Percentiles rank a stretch among this genome's conserved stretches.
These are phyloP conservation scores for Helobdella robusta DNA, from an alignment of 2,888 invertebrate species.

Conservation along the genomic window DNA sequence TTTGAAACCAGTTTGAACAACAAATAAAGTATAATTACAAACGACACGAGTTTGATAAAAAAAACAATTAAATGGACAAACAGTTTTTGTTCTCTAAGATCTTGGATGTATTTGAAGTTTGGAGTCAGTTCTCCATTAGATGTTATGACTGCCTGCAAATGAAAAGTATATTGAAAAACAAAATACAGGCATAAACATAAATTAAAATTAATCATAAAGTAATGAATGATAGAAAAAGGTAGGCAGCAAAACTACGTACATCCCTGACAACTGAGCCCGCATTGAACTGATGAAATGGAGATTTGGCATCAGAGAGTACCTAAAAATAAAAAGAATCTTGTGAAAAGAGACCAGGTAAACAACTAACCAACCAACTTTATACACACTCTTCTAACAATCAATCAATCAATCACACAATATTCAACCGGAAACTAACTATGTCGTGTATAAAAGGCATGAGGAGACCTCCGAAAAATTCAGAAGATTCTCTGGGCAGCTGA, in stretches of 20 bases:
- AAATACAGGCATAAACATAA: conserved; percentile 11
- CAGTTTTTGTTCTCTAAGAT: conserved; percentile 60
- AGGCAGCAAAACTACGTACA: conserved; percentile 38
- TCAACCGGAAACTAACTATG: conserved; percentile 55
- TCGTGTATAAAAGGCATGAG: conserved; percentile 78
- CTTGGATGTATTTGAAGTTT: conserved; percentile 86
- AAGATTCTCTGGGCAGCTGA: conserved; percentile 89
- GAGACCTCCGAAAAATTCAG: conserved; percentile 91
- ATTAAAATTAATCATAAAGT: not conserved
- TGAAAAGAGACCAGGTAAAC: not conserved
- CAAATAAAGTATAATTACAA: no score
- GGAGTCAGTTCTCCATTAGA: conserved; percentile 86
- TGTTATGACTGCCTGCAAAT: conserved; percentile 78
- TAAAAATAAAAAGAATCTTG: conserved; percentile 30
- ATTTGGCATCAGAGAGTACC: conserved; percentile 44
- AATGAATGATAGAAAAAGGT: not conserved
- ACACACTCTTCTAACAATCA: not conserved
- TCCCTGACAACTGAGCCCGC: conserved; percentile 56
- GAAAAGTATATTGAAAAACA: conserved; percentile 1
- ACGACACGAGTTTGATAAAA: not conserved
- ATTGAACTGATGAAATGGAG: conserved; percentile 58
- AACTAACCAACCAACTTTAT: conserved; percentile 1
- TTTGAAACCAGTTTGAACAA: no score
- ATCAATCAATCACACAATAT: not conserved
- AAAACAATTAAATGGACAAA: conserved; percentile 28